Conservation (phyloP, 2,888 invertebrate genomes). For the Drosophila kuntzei region DNA sequence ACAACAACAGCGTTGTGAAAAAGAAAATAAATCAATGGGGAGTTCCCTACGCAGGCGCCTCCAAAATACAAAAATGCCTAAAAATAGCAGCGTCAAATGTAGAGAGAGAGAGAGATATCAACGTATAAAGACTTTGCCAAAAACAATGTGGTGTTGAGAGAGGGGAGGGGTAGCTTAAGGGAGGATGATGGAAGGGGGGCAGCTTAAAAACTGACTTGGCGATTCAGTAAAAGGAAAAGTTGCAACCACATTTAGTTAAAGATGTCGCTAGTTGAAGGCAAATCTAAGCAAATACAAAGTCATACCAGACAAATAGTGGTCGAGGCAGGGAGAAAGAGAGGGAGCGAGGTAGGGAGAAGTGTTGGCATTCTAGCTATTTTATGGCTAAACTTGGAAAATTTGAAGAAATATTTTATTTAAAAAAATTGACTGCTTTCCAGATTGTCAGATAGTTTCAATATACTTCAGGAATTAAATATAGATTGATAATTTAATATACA, state of each 20-base stretch:
- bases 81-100: conserved; percentile 43
- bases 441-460: no score
- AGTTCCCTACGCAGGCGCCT: conserved; percentile 42
- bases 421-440: no score
- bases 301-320: not conserved
- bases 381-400: no score
- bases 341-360: not conserved
- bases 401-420: no score
- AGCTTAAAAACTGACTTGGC: conserved; percentile 53
- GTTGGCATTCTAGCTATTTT: not conserved
- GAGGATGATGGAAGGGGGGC: conserved; percentile 1
- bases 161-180: not conserved
- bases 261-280: conserved; percentile 29
- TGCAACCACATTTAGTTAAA: conserved; percentile 50
- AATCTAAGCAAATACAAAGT: conserved; percentile 32
- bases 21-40: conserved; percentile 56
- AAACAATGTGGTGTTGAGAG: conserved; percentile 5
- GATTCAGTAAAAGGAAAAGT: conserved; percentile 46
- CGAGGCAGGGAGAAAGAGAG: not conserved
- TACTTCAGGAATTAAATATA: no score
- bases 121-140: conserved; percentile 42
- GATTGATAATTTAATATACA: no score
- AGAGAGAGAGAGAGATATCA: conserved; percentile 32
- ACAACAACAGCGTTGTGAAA: not conserved
- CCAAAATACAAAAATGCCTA: conserved; percentile 48